These are phyloP conservation scores for Calliopsis andreniformis DNA, from an alignment of 1,140 invertebrate genomes.

Conservation along the genomic window DNA sequence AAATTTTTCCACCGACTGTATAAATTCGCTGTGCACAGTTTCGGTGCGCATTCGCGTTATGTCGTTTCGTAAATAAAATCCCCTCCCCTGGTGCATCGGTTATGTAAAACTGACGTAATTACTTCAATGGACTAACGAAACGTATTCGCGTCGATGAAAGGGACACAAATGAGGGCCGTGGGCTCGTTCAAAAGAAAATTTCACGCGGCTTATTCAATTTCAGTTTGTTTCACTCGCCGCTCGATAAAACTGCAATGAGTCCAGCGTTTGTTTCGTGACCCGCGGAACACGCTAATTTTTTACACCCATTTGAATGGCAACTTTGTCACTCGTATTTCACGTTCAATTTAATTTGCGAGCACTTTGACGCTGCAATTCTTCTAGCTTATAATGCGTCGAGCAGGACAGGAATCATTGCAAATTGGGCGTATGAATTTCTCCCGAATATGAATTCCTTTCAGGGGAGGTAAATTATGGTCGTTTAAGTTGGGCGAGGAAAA, in stretches of 20 bases:
- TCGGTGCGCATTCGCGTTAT: neutral
- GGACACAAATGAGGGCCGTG: neutral
- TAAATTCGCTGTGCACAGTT: neutral
- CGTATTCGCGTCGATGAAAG: neutral
- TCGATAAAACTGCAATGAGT: neutral
- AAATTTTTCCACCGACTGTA: constrained; percentile 17
- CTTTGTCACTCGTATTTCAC: too few species aligned
- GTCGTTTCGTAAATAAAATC: constrained; percentile 3
- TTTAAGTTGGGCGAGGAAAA: too few species aligned
- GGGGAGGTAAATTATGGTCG: too few species aligned
- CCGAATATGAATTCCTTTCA: too few species aligned
- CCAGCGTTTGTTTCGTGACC: neutral
- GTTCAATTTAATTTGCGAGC: too few species aligned
- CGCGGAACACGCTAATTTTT: too few species aligned
- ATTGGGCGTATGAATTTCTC: too few species aligned
- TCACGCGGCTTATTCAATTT: neutral
- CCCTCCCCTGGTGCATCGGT: neutral
- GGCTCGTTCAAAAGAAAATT: neutral
- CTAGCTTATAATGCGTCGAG: too few species aligned
- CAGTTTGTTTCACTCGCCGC: neutral
- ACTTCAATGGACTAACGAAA: neutral
- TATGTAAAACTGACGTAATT: neutral
- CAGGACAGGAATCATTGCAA: too few species aligned
- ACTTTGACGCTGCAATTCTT: too few species aligned
- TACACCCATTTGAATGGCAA: too few species aligned